phyloP scores from a whole-genome alignment of 2,797 vertebrate genomes.

The Pseudochaenichthys georgianus region DNA sequence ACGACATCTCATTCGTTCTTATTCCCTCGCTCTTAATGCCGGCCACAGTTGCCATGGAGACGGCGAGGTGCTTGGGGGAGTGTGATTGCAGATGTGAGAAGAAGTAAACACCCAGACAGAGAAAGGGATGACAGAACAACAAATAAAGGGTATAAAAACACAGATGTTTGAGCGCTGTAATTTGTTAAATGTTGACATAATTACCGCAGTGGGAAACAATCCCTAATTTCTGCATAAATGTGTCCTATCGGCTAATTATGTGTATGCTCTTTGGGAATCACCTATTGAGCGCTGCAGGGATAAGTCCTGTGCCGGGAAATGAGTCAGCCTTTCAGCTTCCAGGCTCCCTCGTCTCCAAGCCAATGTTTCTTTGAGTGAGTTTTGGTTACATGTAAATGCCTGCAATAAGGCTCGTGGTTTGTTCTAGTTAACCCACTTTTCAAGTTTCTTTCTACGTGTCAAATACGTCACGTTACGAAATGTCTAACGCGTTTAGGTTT shows the following conservation, averaged over 20 bases:
- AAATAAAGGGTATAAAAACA: slow-evolving; percentile 48
- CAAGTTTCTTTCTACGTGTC: too few relatives aligned
- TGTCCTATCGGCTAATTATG: background rate
- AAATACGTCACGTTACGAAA: too few relatives aligned
- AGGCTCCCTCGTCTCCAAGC: too few relatives aligned
- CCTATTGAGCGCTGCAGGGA: too few relatives aligned
- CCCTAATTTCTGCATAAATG: background rate
- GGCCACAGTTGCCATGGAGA: slow-evolving; percentile 93
- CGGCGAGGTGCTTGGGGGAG: slow-evolving; percentile 88
- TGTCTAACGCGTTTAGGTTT: too few relatives aligned
- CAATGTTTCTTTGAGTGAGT: too few relatives aligned
- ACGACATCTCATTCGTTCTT: slow-evolving; percentile 53
- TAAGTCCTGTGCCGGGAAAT: too few relatives aligned
- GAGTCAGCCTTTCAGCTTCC: too few relatives aligned
- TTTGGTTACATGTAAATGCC: too few relatives aligned
- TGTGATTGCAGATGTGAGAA: slow-evolving; percentile 84
- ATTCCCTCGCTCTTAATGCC: slow-evolving; percentile 76
- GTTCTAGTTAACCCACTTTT: too few relatives aligned
- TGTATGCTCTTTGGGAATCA: background rate
- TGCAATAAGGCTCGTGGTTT: too few relatives aligned
- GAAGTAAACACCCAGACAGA: slow-evolving; percentile 77
- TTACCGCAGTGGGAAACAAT: slow-evolving; percentile 3
- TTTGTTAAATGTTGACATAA: slow-evolving; percentile 8
- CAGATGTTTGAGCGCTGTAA: background rate
- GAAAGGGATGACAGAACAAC: slow-evolving; percentile 44